Base-by-base conservation (phyloP, 2,888 invertebrate species). In the Netelia virgata region DNA sequence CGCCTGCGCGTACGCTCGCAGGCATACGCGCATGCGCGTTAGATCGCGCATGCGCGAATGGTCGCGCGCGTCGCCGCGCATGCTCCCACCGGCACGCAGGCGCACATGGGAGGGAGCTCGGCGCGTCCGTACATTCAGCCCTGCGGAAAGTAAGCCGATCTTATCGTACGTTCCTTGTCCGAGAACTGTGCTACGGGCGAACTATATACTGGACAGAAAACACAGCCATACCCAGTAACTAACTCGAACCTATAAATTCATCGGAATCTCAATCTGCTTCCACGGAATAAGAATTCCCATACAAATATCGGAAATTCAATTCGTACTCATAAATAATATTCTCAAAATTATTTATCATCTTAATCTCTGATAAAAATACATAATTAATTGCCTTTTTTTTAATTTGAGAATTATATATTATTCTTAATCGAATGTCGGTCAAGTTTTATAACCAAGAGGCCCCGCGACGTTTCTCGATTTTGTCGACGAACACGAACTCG, bases 141-240 rank as follows among this genome's bases (percentile, higher is more conserved):
- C 53, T 41, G 64, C 75, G 75, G 64, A 64, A 75, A 75, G 75
- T 75, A 75, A 75, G 75, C 75, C 75, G 75, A 75, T 75, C 75
- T 75, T 75, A 75, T 75, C 75, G 75, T 75, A 64, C 53, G 75
- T 64, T 41, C 75, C 50, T 75, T 75, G 55, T 64, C 53, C 75
- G 20, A 53, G 55, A 69, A 53, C 36, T 53, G 53, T 41, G 53
- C 64, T 66, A 55, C n/a, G 55, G 75, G 66, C 57, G 66, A 66
- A 76, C 66, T 76, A 66, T 66, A 76, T 66, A 76, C 55, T 55
- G 57, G 75, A 76, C 75, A 66, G 55, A 41, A 66, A 76, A 76
- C 64, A 76, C 63, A 74, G 41, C 64, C 28, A 16, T 55, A 41
- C 57, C 20, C 20, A 57, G 66, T 57, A 76, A 53, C 66, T 53